Evolutionary conservation across 2,888 invertebrate genomes (phyloP), one percentile per base, ranked within the genome.

Genomic region (Isotomurus palustris): DNA sequence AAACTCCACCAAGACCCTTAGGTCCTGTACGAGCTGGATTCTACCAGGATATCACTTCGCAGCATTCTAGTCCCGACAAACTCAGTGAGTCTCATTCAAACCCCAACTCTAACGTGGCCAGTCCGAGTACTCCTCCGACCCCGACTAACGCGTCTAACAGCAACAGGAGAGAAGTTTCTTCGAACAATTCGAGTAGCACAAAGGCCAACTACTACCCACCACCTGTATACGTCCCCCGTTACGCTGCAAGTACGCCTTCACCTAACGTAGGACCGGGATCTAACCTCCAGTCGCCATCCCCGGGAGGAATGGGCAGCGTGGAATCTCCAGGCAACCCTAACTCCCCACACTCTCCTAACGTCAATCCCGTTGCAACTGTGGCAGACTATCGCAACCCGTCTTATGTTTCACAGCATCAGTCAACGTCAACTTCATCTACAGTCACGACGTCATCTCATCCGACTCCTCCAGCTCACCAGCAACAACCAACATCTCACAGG

Each of bases 1-100:
- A 65, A 44, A 66, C 68, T n/a, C 80, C 85, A 5, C 78, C 81
- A 1, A 84, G 86, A 73, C 84, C 86, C 0, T 81, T 84, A 14
- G 88, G 88, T 1, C 85, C 88, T 3, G 86, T 91, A 4, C 81
- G 90, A 68, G 90, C 89, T 32, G 91, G 91, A 3, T 91, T 91
- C 74, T 91, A 91, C 75, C 91, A 91, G 74, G 91, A 91, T 70
- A 62, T 65, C 14, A 87, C 86, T 24, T 70, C 71, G 10, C 71
- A 72, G 54, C 69, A 71, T 56, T 68, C 68, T 53, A 72, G 72
- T 58, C 72, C 73, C 6, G 72, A 73, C 17, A 72, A 72, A 48
- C 47, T 58, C 12, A 64, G 59, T 19, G 67, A 68, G 24, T 29
- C 56, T 3, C 53, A 58, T 48, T 29, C 48, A 6, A 48, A 53